Conservation (phyloP, 2,113 vertebrate species). For the Pachyramphus minor region DNA sequence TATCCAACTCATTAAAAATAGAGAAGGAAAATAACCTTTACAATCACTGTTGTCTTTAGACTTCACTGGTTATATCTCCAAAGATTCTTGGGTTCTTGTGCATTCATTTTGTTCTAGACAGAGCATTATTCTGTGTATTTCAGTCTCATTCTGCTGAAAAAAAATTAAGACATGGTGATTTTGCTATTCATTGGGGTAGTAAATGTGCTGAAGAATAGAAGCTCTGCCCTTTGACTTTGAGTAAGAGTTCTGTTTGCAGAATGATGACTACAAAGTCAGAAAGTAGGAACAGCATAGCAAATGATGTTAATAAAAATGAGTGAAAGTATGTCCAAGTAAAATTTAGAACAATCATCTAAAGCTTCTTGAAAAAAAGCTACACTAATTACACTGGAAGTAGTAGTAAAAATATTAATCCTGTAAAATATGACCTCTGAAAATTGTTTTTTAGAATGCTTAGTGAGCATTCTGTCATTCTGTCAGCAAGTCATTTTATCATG, state of each 20-base stretch:
- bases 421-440: not conserved
- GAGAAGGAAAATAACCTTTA: not conserved
- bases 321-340: not conserved
- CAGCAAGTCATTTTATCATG: not conserved
- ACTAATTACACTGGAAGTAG: not conserved
- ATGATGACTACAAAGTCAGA: not conserved
- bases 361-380: not conserved
- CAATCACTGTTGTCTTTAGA: not conserved
- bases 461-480: not conserved
- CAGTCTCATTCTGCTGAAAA: not conserved
- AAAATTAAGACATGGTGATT: not conserved
- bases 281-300: not conserved
- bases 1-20: not conserved
- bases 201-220: not conserved
- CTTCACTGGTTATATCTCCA: not conserved
- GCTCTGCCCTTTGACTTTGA: not conserved
- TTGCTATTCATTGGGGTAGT: not conserved
- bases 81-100: not conserved
- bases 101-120: not conserved
- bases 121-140: not conserved
- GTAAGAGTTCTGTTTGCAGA: not conserved
- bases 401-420: not conserved
- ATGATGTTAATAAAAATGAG: not conserved
- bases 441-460: not conserved
- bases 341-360: not conserved